phyloP scores from a whole-genome alignment of 2,113 vertebrate species.

The Forbesichthys papilliferus region DNA sequence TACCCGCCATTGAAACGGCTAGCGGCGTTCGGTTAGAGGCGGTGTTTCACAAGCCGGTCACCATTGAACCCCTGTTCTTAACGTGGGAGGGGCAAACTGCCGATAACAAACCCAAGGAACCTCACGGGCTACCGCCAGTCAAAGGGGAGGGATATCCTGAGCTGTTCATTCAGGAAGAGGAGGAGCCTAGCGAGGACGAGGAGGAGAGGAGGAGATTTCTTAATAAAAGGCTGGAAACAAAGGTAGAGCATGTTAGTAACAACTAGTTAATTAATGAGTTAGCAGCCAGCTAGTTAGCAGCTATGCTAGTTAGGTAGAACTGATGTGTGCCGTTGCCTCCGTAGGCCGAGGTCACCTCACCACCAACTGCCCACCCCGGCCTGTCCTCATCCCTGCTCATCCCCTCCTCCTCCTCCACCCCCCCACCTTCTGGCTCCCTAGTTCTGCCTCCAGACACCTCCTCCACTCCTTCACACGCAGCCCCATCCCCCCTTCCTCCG shows the following conservation, averaged over 20 bases:
- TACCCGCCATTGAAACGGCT: not conserved
- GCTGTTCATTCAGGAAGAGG: slow-evolving; percentile 88
- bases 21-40: slow-evolving; percentile 43
- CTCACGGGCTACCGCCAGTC: slow-evolving; percentile 33
- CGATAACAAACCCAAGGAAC: slow-evolving; percentile 42
- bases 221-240: slow-evolving; percentile 67
- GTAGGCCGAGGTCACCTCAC: slow-evolving; percentile 48
- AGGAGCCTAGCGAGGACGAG: slow-evolving; percentile 28
- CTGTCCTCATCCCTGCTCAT: slow-evolving; percentile 44
- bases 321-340: slow-evolving; percentile 56
- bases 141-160: slow-evolving; percentile 66
- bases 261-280: no score
- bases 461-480: not conserved
- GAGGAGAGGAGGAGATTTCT: slow-evolving; percentile 45
- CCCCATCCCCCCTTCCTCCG: not conserved
- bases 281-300: no score
- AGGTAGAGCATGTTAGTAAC: slow-evolving; percentile 79
- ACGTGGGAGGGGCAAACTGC: slow-evolving; percentile 40
- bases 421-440: slow-evolving; percentile 8
- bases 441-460: not conserved
- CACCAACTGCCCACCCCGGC: slow-evolving; percentile 34
- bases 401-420: slow-evolving; percentile 55
- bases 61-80: slow-evolving; percentile 59
- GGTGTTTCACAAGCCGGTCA: slow-evolving; percentile 52
- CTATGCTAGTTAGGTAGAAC: not conserved